Conservation (phyloP, 1,140 invertebrate genomes). For the Phortica variegata region DNA sequence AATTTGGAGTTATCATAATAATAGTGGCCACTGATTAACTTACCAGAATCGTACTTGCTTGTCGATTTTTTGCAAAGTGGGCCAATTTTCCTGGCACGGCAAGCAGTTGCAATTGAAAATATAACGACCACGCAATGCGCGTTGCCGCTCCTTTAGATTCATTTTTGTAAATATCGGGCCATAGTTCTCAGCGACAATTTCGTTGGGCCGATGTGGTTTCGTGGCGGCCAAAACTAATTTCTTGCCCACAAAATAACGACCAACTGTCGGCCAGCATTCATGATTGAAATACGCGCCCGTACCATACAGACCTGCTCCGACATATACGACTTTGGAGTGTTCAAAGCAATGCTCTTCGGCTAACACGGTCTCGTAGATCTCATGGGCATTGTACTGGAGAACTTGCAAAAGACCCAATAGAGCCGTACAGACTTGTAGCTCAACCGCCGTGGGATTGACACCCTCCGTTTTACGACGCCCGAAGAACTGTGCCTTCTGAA, state of each 20-base stretch:
- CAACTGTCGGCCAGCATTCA: slow-evolving; percentile 79
- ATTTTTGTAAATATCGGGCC: slow-evolving; percentile 77
- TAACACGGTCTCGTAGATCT: slow-evolving; percentile 74
- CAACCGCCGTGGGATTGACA: slow-evolving; percentile 58
- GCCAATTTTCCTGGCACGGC: slow-evolving; percentile 78
- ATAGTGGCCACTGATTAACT: neutral
- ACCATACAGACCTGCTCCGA: slow-evolving; percentile 80
- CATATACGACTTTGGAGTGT: slow-evolving; percentile 62
- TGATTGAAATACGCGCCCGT: slow-evolving; percentile 84
- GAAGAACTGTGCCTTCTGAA: slow-evolving; percentile 68
- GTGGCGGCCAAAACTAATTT: slow-evolving; percentile 71
- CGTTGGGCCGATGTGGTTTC: slow-evolving; percentile 64
- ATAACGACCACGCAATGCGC: slow-evolving; percentile 70
- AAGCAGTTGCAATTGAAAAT: slow-evolving; percentile 78
- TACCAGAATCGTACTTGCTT: slow-evolving; percentile 56
- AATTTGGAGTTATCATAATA: neutral
- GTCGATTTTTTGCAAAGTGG: slow-evolving; percentile 65
- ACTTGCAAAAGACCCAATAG: slow-evolving; percentile 76
- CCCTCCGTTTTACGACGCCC: slow-evolving; percentile 49
- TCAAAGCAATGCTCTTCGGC: slow-evolving; percentile 60
- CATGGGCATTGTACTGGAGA: slow-evolving; percentile 87
- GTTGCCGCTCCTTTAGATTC: slow-evolving; percentile 64
- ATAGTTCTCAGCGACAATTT: slow-evolving; percentile 81
- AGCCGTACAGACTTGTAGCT: slow-evolving; percentile 64
- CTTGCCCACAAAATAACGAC: slow-evolving; percentile 76